phyloP scores from a whole-genome alignment of 2,888 invertebrate genomes.

The Beris morrisii region DNA sequence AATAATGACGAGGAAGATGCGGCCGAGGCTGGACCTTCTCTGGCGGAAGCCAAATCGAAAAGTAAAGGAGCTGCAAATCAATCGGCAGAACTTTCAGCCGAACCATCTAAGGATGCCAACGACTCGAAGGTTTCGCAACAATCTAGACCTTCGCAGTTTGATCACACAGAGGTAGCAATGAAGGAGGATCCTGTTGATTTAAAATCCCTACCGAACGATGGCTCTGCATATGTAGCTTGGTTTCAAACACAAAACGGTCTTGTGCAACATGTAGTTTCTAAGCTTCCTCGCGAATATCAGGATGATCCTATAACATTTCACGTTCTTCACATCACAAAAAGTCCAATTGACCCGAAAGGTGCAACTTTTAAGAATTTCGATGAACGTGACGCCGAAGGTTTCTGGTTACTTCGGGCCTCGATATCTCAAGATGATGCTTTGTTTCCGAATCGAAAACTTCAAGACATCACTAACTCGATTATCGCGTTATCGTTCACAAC shows the following conservation, averaged over 20 bases:
- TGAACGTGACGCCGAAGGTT: slow-evolving; percentile 8
- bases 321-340: slow-evolving; percentile 14
- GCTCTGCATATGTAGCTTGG: slow-evolving; percentile 42
- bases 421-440: slow-evolving; percentile 41
- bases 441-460: slow-evolving; percentile 54
- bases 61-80: neutral
- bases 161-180: too few relatives aligned
- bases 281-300: slow-evolving; percentile 38
- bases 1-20: neutral
- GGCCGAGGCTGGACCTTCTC: neutral
- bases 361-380: slow-evolving; percentile 9
- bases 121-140: too few relatives aligned
- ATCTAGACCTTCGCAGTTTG: neutral
- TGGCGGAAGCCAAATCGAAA: neutral
- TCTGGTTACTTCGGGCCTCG: slow-evolving; percentile 41
- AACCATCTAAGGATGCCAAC: neutral
- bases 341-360: neutral
- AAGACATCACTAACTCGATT: slow-evolving; percentile 61
- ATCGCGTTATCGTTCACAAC: slow-evolving; percentile 63
- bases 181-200: neutral
- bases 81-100: neutral
- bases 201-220: slow-evolving; percentile 48
- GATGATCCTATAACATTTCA: slow-evolving; percentile 38
- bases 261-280: slow-evolving; percentile 37
- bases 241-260: slow-evolving; percentile 39